Evolutionary conservation across 2,113 vertebrate species (phyloP), one percentile per base, ranked within the genome.

Genomic region (Bujurquina vittata): DNA sequence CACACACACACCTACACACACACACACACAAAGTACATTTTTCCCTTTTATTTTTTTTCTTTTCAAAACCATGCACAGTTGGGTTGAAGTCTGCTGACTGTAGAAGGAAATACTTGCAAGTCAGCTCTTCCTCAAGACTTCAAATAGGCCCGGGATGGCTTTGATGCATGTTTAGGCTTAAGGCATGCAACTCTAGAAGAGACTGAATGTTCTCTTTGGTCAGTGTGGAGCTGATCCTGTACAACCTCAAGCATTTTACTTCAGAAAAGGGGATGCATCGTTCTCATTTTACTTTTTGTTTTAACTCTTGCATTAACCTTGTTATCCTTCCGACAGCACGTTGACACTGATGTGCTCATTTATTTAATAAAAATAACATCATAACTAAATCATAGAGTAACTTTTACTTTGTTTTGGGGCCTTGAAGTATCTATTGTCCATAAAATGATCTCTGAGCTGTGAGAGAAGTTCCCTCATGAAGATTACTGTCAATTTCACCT

Each of bases 151-250:
- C 1, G 1, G 58, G 54, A 46, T 57, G 35, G 74, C 91, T 92
- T 91, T 94, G 87, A 92, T 88, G 85, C 84, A 52, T 91, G 84
- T 92, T 88, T 78, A 80, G 84, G 88, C 91, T 91, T 23, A 87
- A 31, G 84, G 89, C 90, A 46, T 79, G 35, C 37, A 60, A 79
- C 82, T 75, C 65, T 65, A 80, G 52, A 85, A 77, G 2, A 17
- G 58, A 76, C 74, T 18, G 17, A 80, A 77, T 56, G n/a, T 74
- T 79, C 49, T 76, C 52, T 82, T 85, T 80, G 85, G 91, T 87
- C 85, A 80, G 54, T 76, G 67, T 75, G 35, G 14, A 87, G 78
- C 40, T 85, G 72, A 72, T 80, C 76, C 55, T 57, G 22, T 40
- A 14, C 5, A 76, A 63, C 15, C 37, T 74, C 4, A 37, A 37